Evolutionary conservation across 2,113 vertebrate genomes (phyloP).

Genomic region (Eupsittula cactorum): DNA sequence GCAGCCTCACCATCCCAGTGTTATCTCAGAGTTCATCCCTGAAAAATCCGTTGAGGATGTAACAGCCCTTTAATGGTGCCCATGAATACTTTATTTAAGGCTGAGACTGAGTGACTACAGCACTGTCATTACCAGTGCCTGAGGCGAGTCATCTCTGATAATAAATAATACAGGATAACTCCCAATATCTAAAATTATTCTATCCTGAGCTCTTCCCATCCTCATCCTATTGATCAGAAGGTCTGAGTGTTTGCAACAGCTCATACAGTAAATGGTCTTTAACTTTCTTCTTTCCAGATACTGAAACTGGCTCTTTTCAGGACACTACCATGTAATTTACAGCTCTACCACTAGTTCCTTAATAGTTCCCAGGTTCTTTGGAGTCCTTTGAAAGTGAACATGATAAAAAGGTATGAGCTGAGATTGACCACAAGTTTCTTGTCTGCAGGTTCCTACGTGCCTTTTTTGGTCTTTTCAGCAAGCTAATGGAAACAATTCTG

Average conservation of each 20-base stretch:
- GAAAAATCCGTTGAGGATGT: not conserved
- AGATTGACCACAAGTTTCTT: slow-evolving; percentile 37
- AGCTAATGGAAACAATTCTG: slow-evolving; percentile 27
- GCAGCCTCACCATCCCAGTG: not conserved
- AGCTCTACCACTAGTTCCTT: slow-evolving; percentile 12
- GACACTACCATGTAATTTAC: slow-evolving; percentile 38
- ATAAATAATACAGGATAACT: slow-evolving; percentile 45
- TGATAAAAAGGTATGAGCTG: slow-evolving; percentile 42
- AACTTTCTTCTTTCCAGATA: slow-evolving; percentile 19
- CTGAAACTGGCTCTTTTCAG: not conserved
- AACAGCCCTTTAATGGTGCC: slow-evolving; percentile 6
- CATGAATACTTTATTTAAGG: slow-evolving; percentile 39
- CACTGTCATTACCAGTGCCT: slow-evolving; percentile 8
- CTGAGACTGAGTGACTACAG: slow-evolving; percentile 18
- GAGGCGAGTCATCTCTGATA: not conserved
- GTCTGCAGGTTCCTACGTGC: not conserved
- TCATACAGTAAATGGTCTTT: slow-evolving; percentile 8
- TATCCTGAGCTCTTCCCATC: slow-evolving; percentile 16
- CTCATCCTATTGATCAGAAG: not conserved
- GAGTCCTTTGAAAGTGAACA: slow-evolving; percentile 50
- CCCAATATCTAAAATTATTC: not conserved
- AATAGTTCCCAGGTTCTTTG: slow-evolving; percentile 46
- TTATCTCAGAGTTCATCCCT: not conserved
- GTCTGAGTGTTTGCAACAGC: slow-evolving; percentile 7
- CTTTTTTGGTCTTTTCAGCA: not conserved